Evolutionary conservation across 2,888 invertebrate species (phyloP), one percentile per base, ranked within the genome.

Genomic region (Tachina fera): DNA sequence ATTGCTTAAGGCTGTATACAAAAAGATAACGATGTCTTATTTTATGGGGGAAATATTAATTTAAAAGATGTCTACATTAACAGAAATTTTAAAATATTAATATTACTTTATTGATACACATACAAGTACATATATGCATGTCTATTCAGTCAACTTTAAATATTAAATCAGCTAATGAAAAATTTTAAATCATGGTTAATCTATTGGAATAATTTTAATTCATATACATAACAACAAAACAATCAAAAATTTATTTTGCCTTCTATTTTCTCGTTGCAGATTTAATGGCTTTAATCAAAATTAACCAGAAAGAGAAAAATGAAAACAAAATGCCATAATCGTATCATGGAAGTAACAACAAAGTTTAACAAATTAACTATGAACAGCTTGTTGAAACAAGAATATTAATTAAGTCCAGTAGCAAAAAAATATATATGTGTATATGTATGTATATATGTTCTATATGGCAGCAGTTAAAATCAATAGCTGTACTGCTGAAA

Each of bases 241-340:
- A 65, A 43, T 76, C 43, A 76, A 65, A 51, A 63, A 19, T 31
- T 78, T 19, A 19, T n/a, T 47, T 78, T 19, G 47, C 39, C 19
- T 51, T 61, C 19, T 61, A 71, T 78, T 31, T 31, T 31, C 31
- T 53, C 22, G 31, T 84, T 77, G 51, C 81, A 85, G 85, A 78
- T 78, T 81, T 70, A 77, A 70, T 74, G 68, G 78, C 49, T 74
- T 77, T 74, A 81, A 81, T 78, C 70, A 85, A 85, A 68, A n/a
- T n/a, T 43, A n/a, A 39, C 22, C 51, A 63, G 47, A 31, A 60
- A 68, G 6, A 31, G 6, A 4, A 43, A 22, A 49, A 31, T 31
- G 1, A n/a, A 31, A 8, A 56, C 5, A 63, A 71, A 56, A 71
- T 0, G 10, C 8, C 19, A 8, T 41, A n/a, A n/a, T n/a, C n/a